Base-by-base conservation (phyloP, 1,140 invertebrate genomes). In the Arion vulgaris region DNA sequence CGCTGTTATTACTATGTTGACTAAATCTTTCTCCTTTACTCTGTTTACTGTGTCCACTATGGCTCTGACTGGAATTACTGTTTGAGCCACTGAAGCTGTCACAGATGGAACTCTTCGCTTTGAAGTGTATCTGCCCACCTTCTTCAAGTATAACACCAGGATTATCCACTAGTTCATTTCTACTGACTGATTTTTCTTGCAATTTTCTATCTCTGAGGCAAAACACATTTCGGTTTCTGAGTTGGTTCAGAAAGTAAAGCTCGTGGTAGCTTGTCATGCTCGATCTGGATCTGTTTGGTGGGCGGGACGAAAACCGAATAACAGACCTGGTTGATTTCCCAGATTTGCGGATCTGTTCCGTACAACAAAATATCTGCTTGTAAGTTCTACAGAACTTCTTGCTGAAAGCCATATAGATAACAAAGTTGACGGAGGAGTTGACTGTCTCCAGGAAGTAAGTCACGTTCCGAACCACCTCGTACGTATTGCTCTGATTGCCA, bases 361-460 rank as follows among this genome's bases (percentile, higher is more conserved):
- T 45, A 62, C 88, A 90, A 78, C 86, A 88, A 81, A 90, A 90
- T 17, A 85, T 88, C 82, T 90, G 86, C 66, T 87, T 87, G 77
- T 89, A 90, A 32, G 86, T 86, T 5, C 79, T 49, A 15, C 78
- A 78, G 85, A 90, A 90, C 77, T 88, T 88, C 66, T 82, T 78
- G 86, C 88, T 89, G 49, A 90, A 84, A 0, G 85, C 86, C 89
- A 90, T 90, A 77, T 90, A 90, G 71, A 90, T 90, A 38, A 90
- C 78, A 34, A 90, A 90, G 80, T 90, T 90, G 5, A 90, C 82
- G 1, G 89, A 88, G 11, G 89, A 90, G 72, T 90, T 90, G 17
- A 89, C 51, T 0, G 89, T 89, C 74, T 90, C 89, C 32, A 89
- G 80, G 36, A 89, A 86, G 75, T 86, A 90, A 1, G 87, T 89